Evolutionary conservation across 2,888 invertebrate species (phyloP).

Genomic region (Hypena proboscidalis): DNA sequence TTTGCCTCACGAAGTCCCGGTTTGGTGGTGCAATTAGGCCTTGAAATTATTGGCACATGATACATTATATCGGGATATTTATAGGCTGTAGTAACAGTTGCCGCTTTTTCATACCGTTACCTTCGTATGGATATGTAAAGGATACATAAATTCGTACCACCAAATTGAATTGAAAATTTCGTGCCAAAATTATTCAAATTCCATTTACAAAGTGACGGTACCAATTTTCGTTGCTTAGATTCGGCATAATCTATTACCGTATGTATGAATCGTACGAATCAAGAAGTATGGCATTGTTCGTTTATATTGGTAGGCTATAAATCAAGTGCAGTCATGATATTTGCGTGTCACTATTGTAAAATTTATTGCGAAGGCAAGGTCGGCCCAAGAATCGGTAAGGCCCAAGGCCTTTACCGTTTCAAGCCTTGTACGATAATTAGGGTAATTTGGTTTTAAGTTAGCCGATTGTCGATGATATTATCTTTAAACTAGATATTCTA

Average conservation of each 20-base stretch:
- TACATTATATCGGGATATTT: too few relatives aligned
- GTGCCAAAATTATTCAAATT: conserved; percentile 46
- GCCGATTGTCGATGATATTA: conserved; percentile 11
- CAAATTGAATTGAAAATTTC: conserved; percentile 29
- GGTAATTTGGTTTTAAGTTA: conserved; percentile 14
- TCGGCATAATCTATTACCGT: conserved; percentile 49
- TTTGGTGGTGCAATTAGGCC: too few relatives aligned
- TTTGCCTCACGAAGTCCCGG: too few relatives aligned
- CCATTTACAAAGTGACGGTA: conserved; percentile 65
- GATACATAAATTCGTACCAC: too few relatives aligned
- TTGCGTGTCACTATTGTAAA: conserved; percentile 74
- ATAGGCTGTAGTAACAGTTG: too few relatives aligned
- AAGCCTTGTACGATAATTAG: conserved; percentile 15
- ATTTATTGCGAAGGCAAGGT: conserved; percentile 74
- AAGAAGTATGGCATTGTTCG: conserved; percentile 44
- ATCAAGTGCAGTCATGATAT: conserved; percentile 74
- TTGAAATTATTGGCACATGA: too few relatives aligned
- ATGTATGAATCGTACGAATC: conserved; percentile 43
- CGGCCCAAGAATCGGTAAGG: conserved; percentile 48
- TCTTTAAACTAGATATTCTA: too few relatives aligned
- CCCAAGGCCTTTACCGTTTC: conserved; percentile 27
- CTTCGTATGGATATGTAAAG: too few relatives aligned
- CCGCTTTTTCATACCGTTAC: too few relatives aligned
- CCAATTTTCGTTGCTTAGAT: conserved; percentile 50
- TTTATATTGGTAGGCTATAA: conserved; percentile 56